Evolutionary conservation across 1,140 invertebrate species (phyloP), one percentile per base, ranked within the genome.

Genomic region (Drosophila biarmipes): DNA sequence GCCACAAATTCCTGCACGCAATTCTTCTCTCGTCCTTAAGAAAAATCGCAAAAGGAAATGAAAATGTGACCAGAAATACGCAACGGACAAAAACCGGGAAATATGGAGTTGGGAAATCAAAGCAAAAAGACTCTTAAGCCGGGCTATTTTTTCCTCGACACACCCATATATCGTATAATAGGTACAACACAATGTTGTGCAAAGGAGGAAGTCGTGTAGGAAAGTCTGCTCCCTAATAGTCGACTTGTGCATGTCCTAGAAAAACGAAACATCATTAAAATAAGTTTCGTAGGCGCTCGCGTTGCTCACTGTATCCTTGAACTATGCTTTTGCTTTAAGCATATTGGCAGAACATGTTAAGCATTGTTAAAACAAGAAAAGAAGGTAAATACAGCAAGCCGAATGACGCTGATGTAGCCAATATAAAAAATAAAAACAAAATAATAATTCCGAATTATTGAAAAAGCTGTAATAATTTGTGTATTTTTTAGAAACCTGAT

Each of bases 1-100:
- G 68, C 64, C 67, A 59, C 63, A 77, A 76, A 80, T 87, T 76
- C 72, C 49, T 56, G 71, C 84, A 84, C 84, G 84, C 84, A 71
- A 89, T 58, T 75, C 54, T 58, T 17, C 15, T 40, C 38, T 19
- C 12, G 15, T 14, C 10, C 40, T 24, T 38, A 38, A 15, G 17
- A 57, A 55, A 80, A 64, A 49, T 49, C 37, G 40, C 12, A 75
- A 55, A 72, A 64, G 40, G 55, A 80, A 85, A 80, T 57, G 67
- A 77, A 76, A 85, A 80, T 80, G 57, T 64, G 58, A 40, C 77
- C 66, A 78, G 81, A 87, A 81, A 81, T 64, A 82, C 43, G 57
- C 66, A 52, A 15, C 15, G 37, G 19, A 58, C 43, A 49, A 68
- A 55, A 52, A 37, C 6, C 17, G 29, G 21, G 29, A 68, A 76